phyloP scores from a whole-genome alignment of 1,140 invertebrate genomes.

The Aphaenogaster floridana region DNA sequence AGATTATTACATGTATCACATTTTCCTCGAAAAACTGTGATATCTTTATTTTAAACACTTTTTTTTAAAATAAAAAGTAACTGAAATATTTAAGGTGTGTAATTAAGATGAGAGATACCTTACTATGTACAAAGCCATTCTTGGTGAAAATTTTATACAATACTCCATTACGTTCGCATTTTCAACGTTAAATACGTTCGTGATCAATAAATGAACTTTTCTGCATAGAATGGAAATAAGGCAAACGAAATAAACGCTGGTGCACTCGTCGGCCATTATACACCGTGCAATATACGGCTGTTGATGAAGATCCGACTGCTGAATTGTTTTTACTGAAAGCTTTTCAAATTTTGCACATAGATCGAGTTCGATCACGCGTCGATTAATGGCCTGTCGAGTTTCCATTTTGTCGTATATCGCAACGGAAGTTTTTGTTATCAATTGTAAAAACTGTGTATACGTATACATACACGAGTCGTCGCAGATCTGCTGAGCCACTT shows the following conservation, averaged over 20 bases:
- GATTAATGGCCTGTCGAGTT: slow-evolving; percentile 37
- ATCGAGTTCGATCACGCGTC: slow-evolving; percentile 42
- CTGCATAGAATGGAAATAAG: background rate
- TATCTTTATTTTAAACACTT: background rate
- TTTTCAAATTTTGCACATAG: slow-evolving; percentile 39
- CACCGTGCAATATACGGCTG: slow-evolving; percentile 19
- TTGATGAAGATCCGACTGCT: slow-evolving; percentile 42
- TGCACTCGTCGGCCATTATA: slow-evolving; percentile 4
- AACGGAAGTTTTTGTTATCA: slow-evolving; percentile 31
- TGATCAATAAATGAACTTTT: slow-evolving; percentile 24
- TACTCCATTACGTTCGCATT: background rate
- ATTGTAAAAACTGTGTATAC: slow-evolving; percentile 25
- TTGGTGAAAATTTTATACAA: background rate
- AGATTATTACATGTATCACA: background rate
- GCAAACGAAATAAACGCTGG: slow-evolving; percentile 28
- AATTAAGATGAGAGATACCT: background rate
- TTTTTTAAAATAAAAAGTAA: background rate
- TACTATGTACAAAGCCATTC: background rate
- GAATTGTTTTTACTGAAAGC: slow-evolving; percentile 56
- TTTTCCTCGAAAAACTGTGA: background rate
- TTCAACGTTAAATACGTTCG: background rate
- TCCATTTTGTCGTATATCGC: slow-evolving; percentile 21
- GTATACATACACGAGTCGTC: background rate
- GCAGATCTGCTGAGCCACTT: background rate
- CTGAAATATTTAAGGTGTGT: background rate